These are phyloP conservation scores for Glyptemys insculpta DNA, from an alignment of 2,797 vertebrate species.

Conservation along the genomic window DNA sequence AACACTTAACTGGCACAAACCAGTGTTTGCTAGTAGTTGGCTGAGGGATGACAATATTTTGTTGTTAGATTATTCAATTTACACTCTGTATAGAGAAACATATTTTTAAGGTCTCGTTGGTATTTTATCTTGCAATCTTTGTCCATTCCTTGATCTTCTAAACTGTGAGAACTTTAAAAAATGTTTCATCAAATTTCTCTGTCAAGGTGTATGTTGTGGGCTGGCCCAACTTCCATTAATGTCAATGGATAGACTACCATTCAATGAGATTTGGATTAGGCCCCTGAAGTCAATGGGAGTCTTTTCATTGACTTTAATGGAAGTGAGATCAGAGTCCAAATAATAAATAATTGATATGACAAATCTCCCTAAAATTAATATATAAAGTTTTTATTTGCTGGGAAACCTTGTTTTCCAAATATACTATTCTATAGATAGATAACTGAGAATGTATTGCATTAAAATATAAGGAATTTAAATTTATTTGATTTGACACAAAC, in stretches of 20 bases:
- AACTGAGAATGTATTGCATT: constrained; percentile 53
- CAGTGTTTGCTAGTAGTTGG: background rate
- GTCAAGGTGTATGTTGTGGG: background rate
- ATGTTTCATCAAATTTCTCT: background rate
- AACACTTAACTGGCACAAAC: background rate
- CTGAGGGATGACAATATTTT: background rate
- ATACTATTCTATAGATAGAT: background rate
- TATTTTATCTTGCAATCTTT: background rate
- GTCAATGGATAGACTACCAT: constrained; percentile 10
- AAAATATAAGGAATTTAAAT: constrained; percentile 51
- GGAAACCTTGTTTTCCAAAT: background rate
- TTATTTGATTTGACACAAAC: constrained; percentile 64
- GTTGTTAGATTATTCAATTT: background rate
- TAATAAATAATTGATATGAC: constrained; percentile 63
- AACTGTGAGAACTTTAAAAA: background rate
- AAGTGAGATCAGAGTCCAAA: constrained; percentile 42
- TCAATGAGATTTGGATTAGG: background rate
- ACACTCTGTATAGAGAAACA: background rate
- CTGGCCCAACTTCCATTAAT: background rate
- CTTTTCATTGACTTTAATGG: constrained; percentile 57
- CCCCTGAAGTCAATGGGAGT: constrained; percentile 42
- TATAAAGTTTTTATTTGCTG: constrained; percentile 46
- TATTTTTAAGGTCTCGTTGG: constrained; percentile 13
- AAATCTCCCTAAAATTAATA: constrained; percentile 65
- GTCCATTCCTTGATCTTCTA: constrained; percentile 1